Percentiles rank a stretch among this genome's conserved stretches.
Evolutionary conservation across 2,888 invertebrate genomes (phyloP).

Genomic region (Diploptera punctata): DNA sequence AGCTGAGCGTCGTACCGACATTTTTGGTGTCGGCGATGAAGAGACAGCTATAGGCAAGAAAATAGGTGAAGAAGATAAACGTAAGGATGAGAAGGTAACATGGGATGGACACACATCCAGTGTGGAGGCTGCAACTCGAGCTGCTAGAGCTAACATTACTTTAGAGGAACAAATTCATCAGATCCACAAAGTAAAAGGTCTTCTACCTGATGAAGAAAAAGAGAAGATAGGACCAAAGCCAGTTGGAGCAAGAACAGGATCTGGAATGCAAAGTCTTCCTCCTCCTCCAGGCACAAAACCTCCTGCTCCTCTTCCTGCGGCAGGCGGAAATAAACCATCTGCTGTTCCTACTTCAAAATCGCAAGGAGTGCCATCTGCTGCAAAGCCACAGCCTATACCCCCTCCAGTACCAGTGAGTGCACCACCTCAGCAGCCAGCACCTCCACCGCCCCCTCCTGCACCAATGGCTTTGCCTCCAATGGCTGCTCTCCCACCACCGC

Average conservation of each 20-base stretch:
- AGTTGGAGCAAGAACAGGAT: conserved; percentile 55
- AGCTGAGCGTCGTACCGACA: conserved; percentile 99
- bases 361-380: conserved; percentile 34
- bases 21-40: conserved; percentile 98
- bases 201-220: conserved; percentile 94
- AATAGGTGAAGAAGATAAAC: conserved; percentile 85
- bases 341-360: not conserved
- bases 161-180: conserved; percentile 97
- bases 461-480: conserved; percentile 54
- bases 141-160: conserved; percentile 93
- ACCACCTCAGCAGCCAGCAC: conserved; percentile 52
- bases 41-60: conserved; percentile 99
- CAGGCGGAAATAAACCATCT: conserved; percentile 49
- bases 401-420: conserved; percentile 43
- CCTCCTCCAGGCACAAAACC: conserved; percentile 51
- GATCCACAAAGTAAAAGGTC: conserved; percentile 94
- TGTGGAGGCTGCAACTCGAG: conserved; percentile 93
- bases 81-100: conserved; percentile 87
- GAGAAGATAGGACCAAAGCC: conserved; percentile 96
- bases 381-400: conserved; percentile 39
- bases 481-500: conserved; percentile 57
- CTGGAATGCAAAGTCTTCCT: conserved; percentile 48
- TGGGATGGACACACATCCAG: conserved; percentile 99
- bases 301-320: conserved; percentile 57
- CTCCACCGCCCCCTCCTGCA: conserved; percentile 57